Base-by-base conservation (phyloP, 2,888 invertebrate genomes). In the Bombylius major region DNA sequence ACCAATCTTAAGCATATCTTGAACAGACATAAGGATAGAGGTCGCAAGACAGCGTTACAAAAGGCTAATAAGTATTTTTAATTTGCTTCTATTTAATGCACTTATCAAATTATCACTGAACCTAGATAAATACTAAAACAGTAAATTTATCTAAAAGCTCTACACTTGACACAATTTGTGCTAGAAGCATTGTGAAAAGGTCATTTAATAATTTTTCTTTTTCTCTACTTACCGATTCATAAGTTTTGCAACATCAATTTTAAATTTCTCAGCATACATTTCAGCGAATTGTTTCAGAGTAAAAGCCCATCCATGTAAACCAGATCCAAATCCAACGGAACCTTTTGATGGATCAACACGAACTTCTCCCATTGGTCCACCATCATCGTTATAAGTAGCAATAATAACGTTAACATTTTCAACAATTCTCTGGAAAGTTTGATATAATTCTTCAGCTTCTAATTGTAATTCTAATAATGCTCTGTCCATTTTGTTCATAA, bases 401-500 rank as follows among this genome's bases (percentile, higher is more conserved):
- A 99, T 98, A 75, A 99, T 99, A 63, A 99, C 99, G 80, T 99
- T 99, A 55, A 99, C 95, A 72, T 96, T 98, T 78, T 99, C 99
- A 67, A 99, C 96, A 71, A 98, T 98, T 80, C 98, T 90, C 78
- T 96, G 96, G 87, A 99, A 99, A 68, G 93, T 96, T 78, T 99
- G 99, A 79, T 93, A 99, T 56, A 99, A 81, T 72, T 96, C 95
- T 77, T 99, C 99, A 62, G 89, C 84, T 60, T 93, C 97, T 67
- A 98, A 78, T 73, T 99, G 98, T 71, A 99, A 79, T 77, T 99
- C 99, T 46, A 99, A 80, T 59, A 99, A 82, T 65, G 99, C 99
- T 66, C 99, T 89, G 81, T 99, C 99, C 98, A 99, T 98, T 80
- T 99, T 99, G 89, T 99, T 99, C 98, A 99, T 98, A 87, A 99